Evolutionary conservation across 92 coral and sea anemone genomes (phyloP), one percentile per base, ranked within the genome.

Genomic region (Nematostella vectensis): DNA sequence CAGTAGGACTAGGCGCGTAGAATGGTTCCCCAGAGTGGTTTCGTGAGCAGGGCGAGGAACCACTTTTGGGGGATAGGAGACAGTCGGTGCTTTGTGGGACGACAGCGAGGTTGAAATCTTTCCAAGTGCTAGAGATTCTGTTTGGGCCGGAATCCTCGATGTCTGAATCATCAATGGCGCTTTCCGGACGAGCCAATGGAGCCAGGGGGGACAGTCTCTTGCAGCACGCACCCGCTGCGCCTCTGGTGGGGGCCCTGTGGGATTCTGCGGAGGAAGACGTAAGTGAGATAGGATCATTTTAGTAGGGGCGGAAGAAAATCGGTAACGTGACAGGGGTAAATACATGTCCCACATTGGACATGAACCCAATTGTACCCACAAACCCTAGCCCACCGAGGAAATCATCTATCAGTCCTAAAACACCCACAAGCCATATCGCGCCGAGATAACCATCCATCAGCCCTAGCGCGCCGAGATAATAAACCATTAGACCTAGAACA

Each of bases 181-280:
- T 84, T 59, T 84, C 94, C 2, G 94, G 94, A 2, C 94, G 79
- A 11, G 94, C 94, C 31, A 84, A 59, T 1, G 94, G 94, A 10
- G 87, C 94, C 55, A 44, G 55, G 18, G 71, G 76, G 20, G 94
- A 71, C 23, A 69, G 82, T 33, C 74, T 15, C 37, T 31, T 49
- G 44, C 65, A 66, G 27, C 62, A n/a, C n/a, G n/a, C 53, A 45
- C 47, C 53, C 13, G 59, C 30, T 15, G 74, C 31, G 17, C 63
- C 52, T 3, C 22, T 27, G 48, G 31, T 63, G 10, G 17, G 57
- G 2, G 9, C 58, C 51, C 51, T 50, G 48, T 18, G 57, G 21
- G 47, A 31, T 63, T 63, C 69, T 63, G 58, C 24, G 69, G 43
- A 63, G 13, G 51, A 48, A 63, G 9, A n/a, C n/a, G n/a, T n/a